phyloP scores from a whole-genome alignment of 23 tunicate genomes.

The Trididemnum clinides region DNA sequence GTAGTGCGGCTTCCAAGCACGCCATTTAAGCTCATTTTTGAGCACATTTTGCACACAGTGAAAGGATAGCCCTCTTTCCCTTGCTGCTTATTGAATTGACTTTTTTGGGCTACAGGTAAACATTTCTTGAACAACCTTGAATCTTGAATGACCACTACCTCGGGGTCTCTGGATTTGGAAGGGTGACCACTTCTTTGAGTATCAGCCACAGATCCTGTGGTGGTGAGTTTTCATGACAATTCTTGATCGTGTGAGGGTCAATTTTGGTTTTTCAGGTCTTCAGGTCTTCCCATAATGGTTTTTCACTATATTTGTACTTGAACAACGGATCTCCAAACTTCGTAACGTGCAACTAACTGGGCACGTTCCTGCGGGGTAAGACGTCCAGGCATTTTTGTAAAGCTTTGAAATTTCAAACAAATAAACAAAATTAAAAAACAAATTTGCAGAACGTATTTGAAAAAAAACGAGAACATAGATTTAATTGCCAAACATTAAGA shows the following conservation, averaged over 20 bases:
- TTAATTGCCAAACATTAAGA: no score
- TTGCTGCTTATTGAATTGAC: constrained; percentile 10
- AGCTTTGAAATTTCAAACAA: no score
- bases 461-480: no score
- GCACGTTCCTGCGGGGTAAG: constrained; percentile 18
- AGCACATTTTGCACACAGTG: neutral
- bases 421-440: no score
- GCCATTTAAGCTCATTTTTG: no score
- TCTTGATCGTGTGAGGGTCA: neutral
- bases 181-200: constrained; percentile 13
- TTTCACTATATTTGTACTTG: neutral
- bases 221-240: neutral
- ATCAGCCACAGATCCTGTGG: constrained; percentile 24
- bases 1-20: neutral
- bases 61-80: no score
- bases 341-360: no score
- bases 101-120: neutral
- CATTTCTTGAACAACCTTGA: constrained; percentile 19
- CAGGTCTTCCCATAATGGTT: neutral
- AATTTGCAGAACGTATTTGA: no score
- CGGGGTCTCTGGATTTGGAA: constrained; percentile 11
- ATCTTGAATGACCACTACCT: no score
- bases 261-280: neutral
- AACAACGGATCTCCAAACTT: no score
- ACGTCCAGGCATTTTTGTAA: constrained; percentile 14